phyloP scores from a whole-genome alignment of 2,888 invertebrate species.

The Tricholauxania praeusta region DNA sequence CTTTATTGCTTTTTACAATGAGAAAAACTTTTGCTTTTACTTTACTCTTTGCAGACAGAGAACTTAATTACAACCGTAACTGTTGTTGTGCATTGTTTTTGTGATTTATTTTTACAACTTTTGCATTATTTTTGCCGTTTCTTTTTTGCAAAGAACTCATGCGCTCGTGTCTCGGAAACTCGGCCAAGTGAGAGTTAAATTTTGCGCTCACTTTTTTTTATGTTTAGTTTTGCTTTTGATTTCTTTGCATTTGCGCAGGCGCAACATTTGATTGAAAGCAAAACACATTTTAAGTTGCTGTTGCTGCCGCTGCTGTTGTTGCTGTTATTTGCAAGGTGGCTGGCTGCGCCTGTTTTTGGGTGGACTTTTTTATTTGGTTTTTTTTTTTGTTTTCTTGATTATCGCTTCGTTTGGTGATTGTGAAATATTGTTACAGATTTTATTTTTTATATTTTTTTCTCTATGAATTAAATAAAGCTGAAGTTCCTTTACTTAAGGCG shows the following conservation, averaged over 20 bases:
- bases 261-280: slow-evolving; percentile 4
- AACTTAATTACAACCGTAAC: too few species aligned
- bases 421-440: slow-evolving; percentile 55
- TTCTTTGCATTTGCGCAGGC: background rate
- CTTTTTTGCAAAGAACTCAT: too few species aligned
- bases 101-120: too few species aligned
- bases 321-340: slow-evolving; percentile 20
- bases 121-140: too few species aligned
- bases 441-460: slow-evolving; percentile 6
- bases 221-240: slow-evolving; percentile 17
- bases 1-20: too few species aligned
- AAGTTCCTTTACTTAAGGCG: slow-evolving; percentile 26
- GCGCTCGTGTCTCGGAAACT: background rate
- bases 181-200: background rate
- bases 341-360: slow-evolving; percentile 20
- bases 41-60: too few species aligned
- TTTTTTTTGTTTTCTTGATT: slow-evolving; percentile 30
- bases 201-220: slow-evolving; percentile 7
- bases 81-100: too few species aligned
- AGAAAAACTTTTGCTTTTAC: too few species aligned
- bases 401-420: slow-evolving; percentile 46
- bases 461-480: slow-evolving; percentile 24
- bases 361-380: slow-evolving; percentile 1
- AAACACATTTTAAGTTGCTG: background rate
- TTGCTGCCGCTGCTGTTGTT: background rate